phyloP scores from a whole-genome alignment of 1,140 invertebrate genomes.

The Chionoecetes opilio region DNA sequence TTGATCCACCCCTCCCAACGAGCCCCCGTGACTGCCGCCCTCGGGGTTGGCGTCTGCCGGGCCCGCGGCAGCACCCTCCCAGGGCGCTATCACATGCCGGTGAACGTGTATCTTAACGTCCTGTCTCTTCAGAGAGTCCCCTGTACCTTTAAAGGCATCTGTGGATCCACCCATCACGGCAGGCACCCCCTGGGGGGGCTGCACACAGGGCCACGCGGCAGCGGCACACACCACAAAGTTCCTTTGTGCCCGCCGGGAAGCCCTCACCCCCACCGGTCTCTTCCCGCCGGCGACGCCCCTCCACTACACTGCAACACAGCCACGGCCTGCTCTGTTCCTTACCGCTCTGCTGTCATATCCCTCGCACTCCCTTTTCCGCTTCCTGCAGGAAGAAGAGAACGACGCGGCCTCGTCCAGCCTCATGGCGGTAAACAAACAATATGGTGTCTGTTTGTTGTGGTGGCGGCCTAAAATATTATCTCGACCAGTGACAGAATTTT shows the following conservation, averaged over 20 bases:
- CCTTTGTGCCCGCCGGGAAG: background rate
- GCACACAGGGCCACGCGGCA: background rate
- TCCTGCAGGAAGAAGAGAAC: slow-evolving; percentile 7
- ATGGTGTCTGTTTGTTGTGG: background rate
- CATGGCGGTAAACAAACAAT: slow-evolving; percentile 28
- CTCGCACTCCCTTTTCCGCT: background rate
- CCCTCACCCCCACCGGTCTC: background rate
- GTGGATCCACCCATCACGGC: background rate
- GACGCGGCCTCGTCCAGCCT: slow-evolving; percentile 13
- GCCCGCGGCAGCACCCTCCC: too few species aligned
- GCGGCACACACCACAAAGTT: background rate
- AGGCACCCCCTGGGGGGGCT: background rate
- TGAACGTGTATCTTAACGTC: too few species aligned
- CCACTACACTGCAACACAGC: background rate
- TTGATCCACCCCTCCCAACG: too few species aligned
- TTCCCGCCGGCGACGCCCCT: background rate
- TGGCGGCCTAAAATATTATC: background rate
- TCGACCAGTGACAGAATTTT: background rate
- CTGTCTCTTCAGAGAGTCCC: too few species aligned
- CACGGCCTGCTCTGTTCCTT: background rate
- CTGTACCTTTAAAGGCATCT: too few species aligned
- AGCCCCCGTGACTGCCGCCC: too few species aligned
- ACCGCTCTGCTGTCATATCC: slow-evolving; percentile 2
- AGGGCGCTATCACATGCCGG: too few species aligned
- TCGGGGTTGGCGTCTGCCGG: too few species aligned